Percentiles rank a stretch among this genome's conserved stretches.
phyloP scores from a whole-genome alignment of 2,113 vertebrate species.

The Dryoscopus gambensis region DNA sequence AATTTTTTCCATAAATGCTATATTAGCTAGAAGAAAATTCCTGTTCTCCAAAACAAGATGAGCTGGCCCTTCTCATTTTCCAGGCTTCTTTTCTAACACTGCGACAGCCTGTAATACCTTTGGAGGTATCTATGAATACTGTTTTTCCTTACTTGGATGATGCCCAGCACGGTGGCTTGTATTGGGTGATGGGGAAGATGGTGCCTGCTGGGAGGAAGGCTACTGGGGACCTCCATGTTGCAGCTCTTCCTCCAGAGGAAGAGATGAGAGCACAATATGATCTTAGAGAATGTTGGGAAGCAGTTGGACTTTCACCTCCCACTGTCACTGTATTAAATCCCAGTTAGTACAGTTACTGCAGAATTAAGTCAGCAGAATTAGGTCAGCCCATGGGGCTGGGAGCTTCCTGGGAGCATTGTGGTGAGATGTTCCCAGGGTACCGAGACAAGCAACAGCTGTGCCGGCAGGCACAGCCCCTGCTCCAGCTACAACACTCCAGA shows the following conservation, averaged over 20 bases:
- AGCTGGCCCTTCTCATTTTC: not conserved
- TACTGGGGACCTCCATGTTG: too few species aligned
- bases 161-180: not conserved
- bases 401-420: accelerated
- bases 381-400: not conserved
- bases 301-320: not conserved
- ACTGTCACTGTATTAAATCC: not conserved
- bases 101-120: not conserved
- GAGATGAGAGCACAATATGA: not conserved
- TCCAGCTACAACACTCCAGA: accelerated
- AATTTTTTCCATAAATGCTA: not conserved
- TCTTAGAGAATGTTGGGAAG: not conserved
- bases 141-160: not conserved
- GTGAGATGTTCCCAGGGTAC: not conserved
- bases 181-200: not conserved
- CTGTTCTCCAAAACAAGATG: not conserved
- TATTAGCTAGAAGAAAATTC: not conserved
- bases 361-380: not conserved
- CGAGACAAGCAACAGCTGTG: accelerated
- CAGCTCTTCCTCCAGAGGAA: not conserved
- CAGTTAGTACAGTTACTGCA: not conserved
- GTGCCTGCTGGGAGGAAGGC: not conserved
- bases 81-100: not conserved
- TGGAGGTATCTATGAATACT: not conserved
- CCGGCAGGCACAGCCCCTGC: not conserved